phyloP scores from a whole-genome alignment of 2,113 vertebrate genomes.

The Microtus pennsylvanicus region DNA sequence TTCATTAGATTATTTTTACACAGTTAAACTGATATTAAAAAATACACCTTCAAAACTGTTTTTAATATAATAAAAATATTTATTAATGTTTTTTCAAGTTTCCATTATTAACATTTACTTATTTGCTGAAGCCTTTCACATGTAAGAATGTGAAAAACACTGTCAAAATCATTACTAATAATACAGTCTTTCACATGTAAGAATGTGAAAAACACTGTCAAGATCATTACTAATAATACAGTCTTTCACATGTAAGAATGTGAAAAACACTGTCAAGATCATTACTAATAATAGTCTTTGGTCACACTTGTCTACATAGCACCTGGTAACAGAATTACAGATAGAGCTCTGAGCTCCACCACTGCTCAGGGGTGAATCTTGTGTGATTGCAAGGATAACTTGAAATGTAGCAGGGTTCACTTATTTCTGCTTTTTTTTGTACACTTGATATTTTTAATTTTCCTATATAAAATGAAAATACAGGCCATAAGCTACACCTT shows the following conservation, averaged over 20 bases:
- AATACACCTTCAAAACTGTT: conserved; percentile 37
- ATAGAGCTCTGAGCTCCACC: not conserved
- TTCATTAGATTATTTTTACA: not conserved
- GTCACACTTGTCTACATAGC: not conserved
- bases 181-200: not conserved
- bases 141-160: conserved; percentile 19
- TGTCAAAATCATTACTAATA: not conserved
- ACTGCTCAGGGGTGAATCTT: not conserved
- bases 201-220: no score
- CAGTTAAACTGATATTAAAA: conserved; percentile 11
- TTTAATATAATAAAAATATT: not conserved
- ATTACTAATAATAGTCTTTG: not conserved
- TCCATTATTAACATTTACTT: conserved; percentile 25
- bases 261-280: conserved; percentile 23
- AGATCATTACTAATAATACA: no score
- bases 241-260: not conserved
- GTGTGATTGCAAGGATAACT: not conserved
- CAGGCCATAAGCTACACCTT: not conserved
- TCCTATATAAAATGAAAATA: not conserved
- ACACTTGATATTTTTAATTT: not conserved
- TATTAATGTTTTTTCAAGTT: not conserved
- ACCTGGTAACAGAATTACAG: not conserved
- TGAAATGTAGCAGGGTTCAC: not conserved
- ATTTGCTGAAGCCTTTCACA: not conserved
- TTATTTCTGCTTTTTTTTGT: conserved; percentile 21